These are phyloP conservation scores for Ostrea denselamellosa DNA, from an alignment of 1,140 invertebrate species.

Conservation along the genomic window DNA sequence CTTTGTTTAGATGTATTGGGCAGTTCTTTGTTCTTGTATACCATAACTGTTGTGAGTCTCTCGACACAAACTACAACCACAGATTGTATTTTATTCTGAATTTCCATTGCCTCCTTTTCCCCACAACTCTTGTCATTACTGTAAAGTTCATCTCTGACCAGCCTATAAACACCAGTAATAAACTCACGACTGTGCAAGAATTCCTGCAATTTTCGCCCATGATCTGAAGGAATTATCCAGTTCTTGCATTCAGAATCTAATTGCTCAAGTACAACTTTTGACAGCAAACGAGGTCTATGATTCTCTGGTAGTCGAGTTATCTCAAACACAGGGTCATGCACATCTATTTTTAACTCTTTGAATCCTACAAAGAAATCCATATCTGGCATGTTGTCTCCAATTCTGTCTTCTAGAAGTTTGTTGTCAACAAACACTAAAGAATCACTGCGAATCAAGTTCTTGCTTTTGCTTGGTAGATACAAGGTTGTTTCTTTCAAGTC, in stretches of 20 bases:
- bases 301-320: constrained; percentile 55
- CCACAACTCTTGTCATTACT: neutral
- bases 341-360: constrained; percentile 44
- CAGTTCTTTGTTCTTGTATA: neutral
- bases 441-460: constrained; percentile 47
- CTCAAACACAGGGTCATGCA: constrained; percentile 41
- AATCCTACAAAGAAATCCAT: constrained; percentile 59
- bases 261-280: constrained; percentile 59
- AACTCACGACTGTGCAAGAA: constrained; percentile 47
- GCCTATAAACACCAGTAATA: constrained; percentile 50
- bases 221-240: neutral
- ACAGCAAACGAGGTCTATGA: constrained; percentile 57
- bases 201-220: constrained; percentile 11
- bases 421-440: constrained; percentile 56
- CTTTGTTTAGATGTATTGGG: neutral
- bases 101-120: neutral
- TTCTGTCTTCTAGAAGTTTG: constrained; percentile 6
- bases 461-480: constrained; percentile 62
- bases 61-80: constrained; percentile 14
- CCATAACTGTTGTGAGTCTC: constrained; percentile 1
- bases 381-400: constrained; percentile 42
- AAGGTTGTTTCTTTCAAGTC: constrained; percentile 46
- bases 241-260: constrained; percentile 48
- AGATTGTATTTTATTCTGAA: neutral
- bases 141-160: constrained; percentile 48